Base-by-base conservation (phyloP, 2,888 invertebrate genomes). In the Gari tellinella region DNA sequence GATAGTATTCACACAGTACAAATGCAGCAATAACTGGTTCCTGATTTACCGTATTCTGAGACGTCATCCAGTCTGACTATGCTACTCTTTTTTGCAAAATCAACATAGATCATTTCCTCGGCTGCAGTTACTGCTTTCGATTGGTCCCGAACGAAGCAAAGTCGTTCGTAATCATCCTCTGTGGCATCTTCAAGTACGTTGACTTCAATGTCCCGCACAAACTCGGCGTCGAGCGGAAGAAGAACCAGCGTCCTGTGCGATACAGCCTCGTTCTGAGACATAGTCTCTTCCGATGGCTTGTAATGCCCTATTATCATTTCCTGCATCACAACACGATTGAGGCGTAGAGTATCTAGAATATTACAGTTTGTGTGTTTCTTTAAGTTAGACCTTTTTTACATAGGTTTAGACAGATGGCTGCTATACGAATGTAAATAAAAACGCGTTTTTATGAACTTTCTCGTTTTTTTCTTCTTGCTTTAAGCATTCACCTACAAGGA, bases 251-350 rank as follows among this genome's bases (percentile, higher is more conserved):
- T 64, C 45, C 74, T 51, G 26, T 56, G 40, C 2, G 58, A 49
- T 14, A 74, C 49, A 23, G 17, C 7, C 19, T 48, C 58, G 43
- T 14, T 12, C 21, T 40, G 5, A 12, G 4, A 12, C 14, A 5
- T 7, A 40, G 15, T 1, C 0, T 38, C 68, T 3, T 65, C 61
- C 19, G 69, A 19, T 2, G 68, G 64, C 45, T 74, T 74, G 56
- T 74, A 74, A 25, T 74, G 74, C 25, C 74, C 68, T 23, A 74
- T 58, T 2, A 74, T 48, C 2, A 68, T 64, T 15, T 64, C 57
- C 49, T 74, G 68, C 2, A 53, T 25, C 23, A 68, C 56, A 4
- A 74, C 40, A 26, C 74, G 57, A 31, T 74, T 74, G 21, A 74
- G 19, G 0, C 58, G 68, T 10, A 64, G 31, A 4, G 68, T 69